Base-by-base conservation (phyloP, 2,797 vertebrate genomes). In the Silurus aristotelis region DNA sequence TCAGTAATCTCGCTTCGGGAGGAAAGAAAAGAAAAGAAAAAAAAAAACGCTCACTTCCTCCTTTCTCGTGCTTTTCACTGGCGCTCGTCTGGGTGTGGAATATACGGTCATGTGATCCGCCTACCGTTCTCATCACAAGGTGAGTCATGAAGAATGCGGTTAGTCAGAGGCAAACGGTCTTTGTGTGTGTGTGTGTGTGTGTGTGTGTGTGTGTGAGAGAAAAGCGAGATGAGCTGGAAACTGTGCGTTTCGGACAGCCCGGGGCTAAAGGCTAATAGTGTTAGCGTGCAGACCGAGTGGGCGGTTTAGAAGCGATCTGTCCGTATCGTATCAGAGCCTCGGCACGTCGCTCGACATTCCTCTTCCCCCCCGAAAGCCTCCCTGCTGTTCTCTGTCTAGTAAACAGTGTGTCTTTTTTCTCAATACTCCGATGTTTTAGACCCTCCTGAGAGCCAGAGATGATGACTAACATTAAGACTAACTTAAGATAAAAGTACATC, bases 81-180 rank as follows among this genome's bases (percentile, higher is more conserved):
- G 22, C 80, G 48, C 71, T 87, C 89, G 87, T 85, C 5, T 0
- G 89, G 91, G 87, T 85, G 89, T 83, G 84, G 76, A 84, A 83
- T 61, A 56, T 85, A 79, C 0, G 67, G 87, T 94, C 93, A 94
- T 92, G 93, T 90, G 92, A 86, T 89, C 86, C 79, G 4, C 89
- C 87, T 90, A 91, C 91, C 87, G 84, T 84, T 84, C 76, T 88
- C 84, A 92, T 92, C 89, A 89, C 84, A 91, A 90, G 64, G 85
- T 94, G 93, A 95, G 92, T 94, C 92, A 94, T 91, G 87, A 92
- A 88, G 91, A 93, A 92, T 90, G 88, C 72, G 86, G 92, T 93
- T 92, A 90, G 89, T 94, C 91, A 90, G 89, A 92, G 88, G 80
- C 85, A 83, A 90, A 88, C 85, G 83, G 85, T 83, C 80, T 84